These are phyloP conservation scores for Erythrocercus mccallii DNA, from an alignment of 2,113 vertebrate genomes.

Conservation along the genomic window DNA sequence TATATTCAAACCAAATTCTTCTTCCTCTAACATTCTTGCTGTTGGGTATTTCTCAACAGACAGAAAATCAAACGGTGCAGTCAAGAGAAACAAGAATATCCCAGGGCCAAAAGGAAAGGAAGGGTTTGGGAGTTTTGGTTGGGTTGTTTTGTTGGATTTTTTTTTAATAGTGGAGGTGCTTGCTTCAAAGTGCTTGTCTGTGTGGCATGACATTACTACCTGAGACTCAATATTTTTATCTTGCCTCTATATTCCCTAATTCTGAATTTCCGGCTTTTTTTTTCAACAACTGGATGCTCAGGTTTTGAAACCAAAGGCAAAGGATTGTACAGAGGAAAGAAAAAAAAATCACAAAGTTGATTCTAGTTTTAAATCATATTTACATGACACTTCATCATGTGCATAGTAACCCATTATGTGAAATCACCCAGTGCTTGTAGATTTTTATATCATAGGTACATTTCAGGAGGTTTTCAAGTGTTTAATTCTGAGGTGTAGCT, in stretches of 20 bases:
- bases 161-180: background rate
- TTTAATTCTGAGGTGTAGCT: background rate
- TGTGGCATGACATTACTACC: background rate
- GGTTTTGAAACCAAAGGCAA: background rate
- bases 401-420: background rate
- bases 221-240: background rate
- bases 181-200: background rate
- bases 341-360: background rate
- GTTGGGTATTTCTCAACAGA: background rate
- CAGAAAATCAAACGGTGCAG: background rate
- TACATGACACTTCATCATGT: background rate
- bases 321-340: background rate
- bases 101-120: background rate
- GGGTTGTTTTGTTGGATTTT: background rate
- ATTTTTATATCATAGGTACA: background rate
- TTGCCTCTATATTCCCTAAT: background rate
- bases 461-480: background rate
- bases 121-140: background rate
- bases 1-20: background rate
- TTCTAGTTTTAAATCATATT: background rate
- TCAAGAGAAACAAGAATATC: background rate
- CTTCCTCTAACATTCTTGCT: background rate
- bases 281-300: background rate
- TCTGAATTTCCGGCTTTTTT: background rate
- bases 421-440: background rate